Percentiles rank a stretch among this genome's conserved stretches.
Conservation (phyloP, 2,888 invertebrate species). For the Flexamia atlantica region DNA sequence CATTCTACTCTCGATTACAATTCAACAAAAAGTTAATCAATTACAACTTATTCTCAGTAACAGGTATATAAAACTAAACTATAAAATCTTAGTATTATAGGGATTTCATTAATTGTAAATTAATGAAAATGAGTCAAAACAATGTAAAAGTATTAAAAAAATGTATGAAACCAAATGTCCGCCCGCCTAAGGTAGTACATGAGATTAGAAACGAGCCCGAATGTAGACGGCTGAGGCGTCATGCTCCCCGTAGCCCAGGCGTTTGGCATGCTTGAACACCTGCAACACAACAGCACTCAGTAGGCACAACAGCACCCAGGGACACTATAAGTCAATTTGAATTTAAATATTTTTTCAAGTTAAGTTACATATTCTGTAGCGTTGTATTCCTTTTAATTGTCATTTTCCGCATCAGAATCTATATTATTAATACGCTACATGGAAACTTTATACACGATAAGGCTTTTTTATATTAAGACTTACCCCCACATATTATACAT, state of each 20-base stretch:
- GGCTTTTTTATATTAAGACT: no score
- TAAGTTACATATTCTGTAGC: no score
- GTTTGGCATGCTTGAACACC: conserved; percentile 97
- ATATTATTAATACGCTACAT: no score
- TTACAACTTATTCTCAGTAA: background rate
- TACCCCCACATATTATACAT: no score
- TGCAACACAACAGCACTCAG: no score
- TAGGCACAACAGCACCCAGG: no score
- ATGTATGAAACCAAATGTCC: conserved; percentile 5
- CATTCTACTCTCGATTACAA: background rate
- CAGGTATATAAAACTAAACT: conserved; percentile 8
- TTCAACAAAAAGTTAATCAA: background rate
- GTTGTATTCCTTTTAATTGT: no score
- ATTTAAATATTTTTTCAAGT: no score
- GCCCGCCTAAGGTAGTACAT: background rate
- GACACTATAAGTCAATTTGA: no score
- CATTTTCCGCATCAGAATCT: no score
- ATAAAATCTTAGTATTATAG: background rate
- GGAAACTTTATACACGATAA: no score
- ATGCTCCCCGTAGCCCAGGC: conserved; percentile 95
- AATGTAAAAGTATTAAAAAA: background rate
- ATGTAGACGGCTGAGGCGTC: conserved; percentile 97
- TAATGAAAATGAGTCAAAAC: conserved; percentile 29
- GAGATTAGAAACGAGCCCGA: conserved; percentile 89
- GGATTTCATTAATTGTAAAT: background rate